phyloP scores from a whole-genome alignment of 2,888 invertebrate genomes.

The Lithophane semibrunnea region DNA sequence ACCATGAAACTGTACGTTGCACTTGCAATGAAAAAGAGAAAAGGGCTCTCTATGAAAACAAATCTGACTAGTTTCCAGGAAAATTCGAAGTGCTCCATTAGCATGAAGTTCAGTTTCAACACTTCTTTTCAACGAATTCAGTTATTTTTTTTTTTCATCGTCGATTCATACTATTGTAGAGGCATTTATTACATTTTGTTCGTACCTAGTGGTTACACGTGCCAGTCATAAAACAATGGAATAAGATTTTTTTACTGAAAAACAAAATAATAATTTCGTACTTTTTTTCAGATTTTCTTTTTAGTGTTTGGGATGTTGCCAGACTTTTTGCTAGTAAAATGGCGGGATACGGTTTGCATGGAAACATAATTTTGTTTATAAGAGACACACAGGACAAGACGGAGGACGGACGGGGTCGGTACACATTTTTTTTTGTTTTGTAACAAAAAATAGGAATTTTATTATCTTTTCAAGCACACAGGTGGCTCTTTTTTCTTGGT shows the following conservation, averaged over 20 bases:
- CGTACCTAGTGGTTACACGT: slow-evolving; percentile 23
- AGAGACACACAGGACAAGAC: background rate
- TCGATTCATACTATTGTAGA: background rate
- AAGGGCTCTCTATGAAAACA: background rate
- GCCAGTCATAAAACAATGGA: slow-evolving; percentile 28
- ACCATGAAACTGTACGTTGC: background rate
- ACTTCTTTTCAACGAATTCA: slow-evolving; percentile 5
- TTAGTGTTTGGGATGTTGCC: slow-evolving; percentile 48
- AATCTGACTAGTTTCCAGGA: background rate
- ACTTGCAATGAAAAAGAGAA: background rate
- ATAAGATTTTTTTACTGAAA: slow-evolving; percentile 10
- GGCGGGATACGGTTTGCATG: slow-evolving; percentile 10
- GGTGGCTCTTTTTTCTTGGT: background rate
- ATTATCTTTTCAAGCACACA: background rate
- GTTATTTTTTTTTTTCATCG: background rate
- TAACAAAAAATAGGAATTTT: slow-evolving; percentile 16
- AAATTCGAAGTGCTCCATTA: background rate
- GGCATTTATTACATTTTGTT: slow-evolving; percentile 14
- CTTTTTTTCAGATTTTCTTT: slow-evolving; percentile 51
- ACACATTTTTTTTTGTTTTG: background rate
- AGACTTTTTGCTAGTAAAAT: slow-evolving; percentile 40
- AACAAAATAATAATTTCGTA: slow-evolving; percentile 42
- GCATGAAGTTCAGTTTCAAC: background rate
- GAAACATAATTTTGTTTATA: slow-evolving; percentile 26
- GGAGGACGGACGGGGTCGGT: too few species aligned